These are phyloP conservation scores for Cephalopachus bancanus DNA, from an alignment of 2,797 vertebrate genomes.

Conservation along the genomic window DNA sequence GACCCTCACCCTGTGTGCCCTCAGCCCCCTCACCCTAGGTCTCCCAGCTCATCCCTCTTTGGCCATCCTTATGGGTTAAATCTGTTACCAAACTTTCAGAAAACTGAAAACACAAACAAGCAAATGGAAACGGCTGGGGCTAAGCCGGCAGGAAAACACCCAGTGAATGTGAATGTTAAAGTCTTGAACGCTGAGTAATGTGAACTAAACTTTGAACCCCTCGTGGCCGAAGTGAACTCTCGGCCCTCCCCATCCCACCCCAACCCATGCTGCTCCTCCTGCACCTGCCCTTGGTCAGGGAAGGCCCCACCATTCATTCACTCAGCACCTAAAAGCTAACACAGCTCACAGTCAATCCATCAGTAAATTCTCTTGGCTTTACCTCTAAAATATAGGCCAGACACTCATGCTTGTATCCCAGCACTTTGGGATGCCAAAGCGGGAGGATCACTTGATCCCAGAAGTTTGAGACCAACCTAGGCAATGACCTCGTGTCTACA, in stretches of 20 bases:
- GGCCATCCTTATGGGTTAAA: not conserved
- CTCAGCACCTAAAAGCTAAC: not conserved
- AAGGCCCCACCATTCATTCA: not conserved
- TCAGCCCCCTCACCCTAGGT: not conserved
- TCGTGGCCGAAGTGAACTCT: not conserved
- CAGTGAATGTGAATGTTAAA: not conserved
- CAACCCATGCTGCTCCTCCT: not conserved
- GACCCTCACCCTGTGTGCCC: not conserved
- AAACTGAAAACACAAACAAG: not conserved
- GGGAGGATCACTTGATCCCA: too few species aligned
- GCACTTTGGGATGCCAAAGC: too few species aligned
- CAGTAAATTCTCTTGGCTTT: not conserved
- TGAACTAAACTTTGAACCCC: not conserved
- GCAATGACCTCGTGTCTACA: too few species aligned
- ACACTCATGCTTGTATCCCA: too few species aligned
- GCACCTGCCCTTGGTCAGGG: fast-evolving
- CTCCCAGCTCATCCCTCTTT: not conserved
- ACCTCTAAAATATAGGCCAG: not conserved
- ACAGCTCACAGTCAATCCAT: not conserved
- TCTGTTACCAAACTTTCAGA: not conserved
- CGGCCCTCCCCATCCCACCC: too few species aligned
- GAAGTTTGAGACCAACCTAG: too few species aligned
- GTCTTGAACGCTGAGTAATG: fast-evolving
- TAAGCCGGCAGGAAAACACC: not conserved
- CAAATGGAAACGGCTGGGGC: not conserved